Conservation (phyloP, 1,140 invertebrate species). For the Myzus persicae region DNA sequence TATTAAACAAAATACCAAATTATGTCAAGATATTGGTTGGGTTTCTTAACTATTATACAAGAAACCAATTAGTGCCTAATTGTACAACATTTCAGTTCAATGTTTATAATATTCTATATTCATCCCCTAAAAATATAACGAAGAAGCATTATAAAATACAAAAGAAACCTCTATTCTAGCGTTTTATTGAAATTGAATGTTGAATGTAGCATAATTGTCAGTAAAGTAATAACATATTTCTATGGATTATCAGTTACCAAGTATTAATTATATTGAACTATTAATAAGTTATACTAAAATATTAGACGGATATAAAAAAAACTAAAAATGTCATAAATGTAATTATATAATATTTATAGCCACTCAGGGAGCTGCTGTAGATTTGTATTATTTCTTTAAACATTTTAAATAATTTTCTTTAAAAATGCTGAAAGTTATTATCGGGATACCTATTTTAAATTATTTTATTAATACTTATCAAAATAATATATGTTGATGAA, state of each 20-base stretch:
- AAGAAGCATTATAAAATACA: not conserved
- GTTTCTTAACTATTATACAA: not conserved
- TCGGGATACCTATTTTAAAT: not conserved
- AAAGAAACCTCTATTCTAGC: not conserved
- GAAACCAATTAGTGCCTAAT: not conserved
- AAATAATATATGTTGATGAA: not conserved
- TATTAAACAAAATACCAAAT: not conserved
- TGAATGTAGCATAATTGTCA: not conserved
- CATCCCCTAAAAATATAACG: not conserved
- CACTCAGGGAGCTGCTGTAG: not conserved
- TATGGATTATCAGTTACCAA: not conserved
- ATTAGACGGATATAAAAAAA: not conserved
- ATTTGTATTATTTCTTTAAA: not conserved
- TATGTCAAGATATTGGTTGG: not conserved
- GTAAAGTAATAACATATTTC: not conserved
- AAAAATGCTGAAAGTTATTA: not conserved
- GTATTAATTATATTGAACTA: not conserved
- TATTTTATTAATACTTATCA: no score
- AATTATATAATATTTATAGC: not conserved
- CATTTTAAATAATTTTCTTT: not conserved
- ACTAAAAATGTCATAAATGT: not conserved
- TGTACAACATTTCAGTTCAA: not conserved
- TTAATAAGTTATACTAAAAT: not conserved
- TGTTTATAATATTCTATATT: not conserved
- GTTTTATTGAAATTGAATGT: not conserved